Evolutionary conservation across 2,797 vertebrate genomes (phyloP).

Genomic region (Cottoperca gobio): DNA sequence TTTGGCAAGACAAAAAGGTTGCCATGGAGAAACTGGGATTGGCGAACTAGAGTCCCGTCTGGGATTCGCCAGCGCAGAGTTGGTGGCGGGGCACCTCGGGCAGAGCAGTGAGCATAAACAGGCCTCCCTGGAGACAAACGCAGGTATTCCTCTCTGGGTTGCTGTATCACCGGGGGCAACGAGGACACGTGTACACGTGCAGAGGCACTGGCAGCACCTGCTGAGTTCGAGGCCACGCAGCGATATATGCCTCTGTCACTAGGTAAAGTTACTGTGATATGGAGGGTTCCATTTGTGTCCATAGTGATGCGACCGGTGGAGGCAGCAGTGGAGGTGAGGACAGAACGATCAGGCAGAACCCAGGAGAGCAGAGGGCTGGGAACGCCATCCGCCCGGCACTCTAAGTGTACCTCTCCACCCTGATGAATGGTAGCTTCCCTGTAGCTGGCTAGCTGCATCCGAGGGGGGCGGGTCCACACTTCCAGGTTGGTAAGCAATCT

Average conservation of each 20-base stretch:
- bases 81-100: conserved; percentile 89
- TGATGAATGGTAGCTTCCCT: conserved; percentile 90
- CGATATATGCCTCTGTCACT: conserved; percentile 91
- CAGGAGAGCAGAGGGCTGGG: conserved; percentile 91
- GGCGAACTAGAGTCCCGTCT: conserved; percentile 88
- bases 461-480: conserved; percentile 88
- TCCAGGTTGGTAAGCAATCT: conserved; percentile 85
- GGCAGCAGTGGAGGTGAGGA: conserved; percentile 79
- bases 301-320: conserved; percentile 80
- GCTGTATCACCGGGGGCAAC: conserved; percentile 90
- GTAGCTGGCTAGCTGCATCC: conserved; percentile 84
- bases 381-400: conserved; percentile 89
- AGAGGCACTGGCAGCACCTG: conserved; percentile 89
- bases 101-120: conserved; percentile 89
- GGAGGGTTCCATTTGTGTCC: conserved; percentile 89
- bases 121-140: conserved; percentile 84
- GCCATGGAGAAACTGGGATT: conserved; percentile 92
- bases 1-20: conserved; percentile 96
- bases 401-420: conserved; percentile 87
- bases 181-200: conserved; percentile 91
- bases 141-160: conserved; percentile 87
- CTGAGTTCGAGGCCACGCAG: conserved; percentile 92
- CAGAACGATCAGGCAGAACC: conserved; percentile 90
- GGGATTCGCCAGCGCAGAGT: conserved; percentile 90
- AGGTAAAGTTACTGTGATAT: conserved; percentile 84